A percentile compares a stretch with the other conserved stretches of the same genome.
These are phyloP conservation scores for Mormyrus lacerda DNA, from an alignment of 2,113 vertebrate species.

Conservation along the genomic window DNA sequence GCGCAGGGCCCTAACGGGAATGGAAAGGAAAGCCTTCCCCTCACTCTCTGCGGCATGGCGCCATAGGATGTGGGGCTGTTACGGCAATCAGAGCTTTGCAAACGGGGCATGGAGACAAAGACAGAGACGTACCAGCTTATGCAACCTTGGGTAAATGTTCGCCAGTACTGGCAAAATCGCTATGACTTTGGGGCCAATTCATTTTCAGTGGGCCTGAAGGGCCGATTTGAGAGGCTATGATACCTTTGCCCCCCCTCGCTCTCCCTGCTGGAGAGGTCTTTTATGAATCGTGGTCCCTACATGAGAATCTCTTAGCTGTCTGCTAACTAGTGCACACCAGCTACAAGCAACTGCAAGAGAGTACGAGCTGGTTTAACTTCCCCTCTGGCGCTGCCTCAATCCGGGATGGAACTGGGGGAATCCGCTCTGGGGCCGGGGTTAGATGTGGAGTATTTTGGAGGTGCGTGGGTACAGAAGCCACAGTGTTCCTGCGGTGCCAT, in stretches of 20 bases:
- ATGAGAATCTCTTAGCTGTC: not conserved
- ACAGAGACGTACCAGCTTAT: not conserved
- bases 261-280: not conserved
- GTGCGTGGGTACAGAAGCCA: constrained; percentile 24
- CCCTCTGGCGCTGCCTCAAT: constrained; percentile 27
- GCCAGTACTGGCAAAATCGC: not conserved
- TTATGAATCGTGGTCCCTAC: not conserved
- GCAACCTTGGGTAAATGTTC: constrained; percentile 9
- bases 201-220: constrained; percentile 6
- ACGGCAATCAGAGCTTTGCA: not conserved
- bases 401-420: not conserved
- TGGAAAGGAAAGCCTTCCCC: no score
- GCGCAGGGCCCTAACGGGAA: not conserved
- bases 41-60: not conserved
- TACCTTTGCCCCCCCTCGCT: not conserved
- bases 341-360: not conserved
- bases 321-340: not conserved
- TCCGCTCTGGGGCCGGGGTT: not conserved
- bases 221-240: not conserved
- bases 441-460: constrained; percentile 9
- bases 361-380: constrained; percentile 36
- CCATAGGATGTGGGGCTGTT: not conserved
- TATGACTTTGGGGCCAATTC: not conserved
- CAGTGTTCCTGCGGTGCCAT: not conserved
- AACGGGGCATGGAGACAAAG: not conserved